Evolutionary conservation across 1,140 invertebrate species (phyloP).

Genomic region (Pogonognathellus flavescens): DNA sequence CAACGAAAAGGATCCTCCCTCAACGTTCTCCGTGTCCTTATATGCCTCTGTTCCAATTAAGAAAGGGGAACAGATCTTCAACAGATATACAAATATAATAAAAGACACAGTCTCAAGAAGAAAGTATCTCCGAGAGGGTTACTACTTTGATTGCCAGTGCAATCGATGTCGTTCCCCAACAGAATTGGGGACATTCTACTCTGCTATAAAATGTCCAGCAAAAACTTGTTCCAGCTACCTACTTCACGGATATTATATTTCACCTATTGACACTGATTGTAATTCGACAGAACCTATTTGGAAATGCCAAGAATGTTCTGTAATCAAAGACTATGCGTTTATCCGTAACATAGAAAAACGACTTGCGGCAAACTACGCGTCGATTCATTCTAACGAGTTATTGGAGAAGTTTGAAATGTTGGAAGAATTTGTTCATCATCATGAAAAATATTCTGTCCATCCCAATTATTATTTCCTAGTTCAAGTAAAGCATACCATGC

Average conservation of each 20-base stretch:
- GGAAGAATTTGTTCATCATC: constrained; percentile 20
- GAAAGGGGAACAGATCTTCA: constrained; percentile 82
- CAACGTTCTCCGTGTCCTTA: constrained; percentile 74
- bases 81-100: constrained; percentile 81
- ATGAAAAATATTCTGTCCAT: not conserved
- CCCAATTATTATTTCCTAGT: constrained; percentile 35
- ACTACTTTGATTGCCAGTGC: constrained; percentile 82
- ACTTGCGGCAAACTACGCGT: not conserved
- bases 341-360: not conserved
- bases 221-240: constrained; percentile 59
- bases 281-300: constrained; percentile 56
- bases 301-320: constrained; percentile 51
- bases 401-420: not conserved
- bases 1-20: constrained; percentile 70
- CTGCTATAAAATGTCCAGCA: constrained; percentile 77
- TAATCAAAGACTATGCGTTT: constrained; percentile 25
- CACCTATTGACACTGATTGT: constrained; percentile 6
- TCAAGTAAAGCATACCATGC: constrained; percentile 7
- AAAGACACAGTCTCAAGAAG: constrained; percentile 77
- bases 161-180: constrained; percentile 77
- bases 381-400: not conserved
- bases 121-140: constrained; percentile 77
- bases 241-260: constrained; percentile 68
- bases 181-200: constrained; percentile 79
- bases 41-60: constrained; percentile 75